Base-by-base conservation (phyloP, 2,797 vertebrate genomes). In the Geotrypetes seraphini region DNA sequence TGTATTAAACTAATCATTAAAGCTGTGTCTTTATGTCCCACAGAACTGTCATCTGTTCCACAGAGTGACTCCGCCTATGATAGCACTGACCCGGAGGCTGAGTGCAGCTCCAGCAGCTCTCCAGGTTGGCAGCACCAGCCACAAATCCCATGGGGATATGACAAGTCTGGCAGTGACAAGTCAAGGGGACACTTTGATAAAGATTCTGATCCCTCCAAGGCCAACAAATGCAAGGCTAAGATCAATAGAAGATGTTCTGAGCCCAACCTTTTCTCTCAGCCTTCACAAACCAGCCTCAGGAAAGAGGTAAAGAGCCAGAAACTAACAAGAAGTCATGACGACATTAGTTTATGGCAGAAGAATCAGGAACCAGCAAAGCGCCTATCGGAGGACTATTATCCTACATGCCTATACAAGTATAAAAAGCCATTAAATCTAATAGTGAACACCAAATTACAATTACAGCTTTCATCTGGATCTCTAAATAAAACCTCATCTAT, bases 61-160 rank as follows among this genome's bases (percentile, higher is more conserved):
- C 91, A 88, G 51, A 90, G 85, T 4, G 94, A 97, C 73, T 96
- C 91, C 1, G 92, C 90, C 1, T 95, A 96, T 2, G 90, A 94
- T 60, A 96, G 90, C 71, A 86, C 85, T 1, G 94, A 94, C 44
- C 84, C 83, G 1, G 92, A 97, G 4, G 67, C 53, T 1, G 90
- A 94, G 16, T 58, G 62, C 15, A 67, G 74, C 16, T 43, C 38
- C 2, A 48, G 50, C 4, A 1, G 2, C 7, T 40, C 45, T 7
- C 50, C 46, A 8, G 8, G 10, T 17, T 27, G 34, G 13, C 34
- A 59, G 65, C 25, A 46, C 31, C 8, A 30, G 25, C 32, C 8
- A 25, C 20, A 47, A 26, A 28, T 3, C 45, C 12, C 10, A 19
- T 9, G 34, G 23, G 26, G n/a, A 12, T 13, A 16, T 14, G 29